Evolutionary conservation across 2,888 invertebrate genomes (phyloP).

Genomic region (Beris chalybata): DNA sequence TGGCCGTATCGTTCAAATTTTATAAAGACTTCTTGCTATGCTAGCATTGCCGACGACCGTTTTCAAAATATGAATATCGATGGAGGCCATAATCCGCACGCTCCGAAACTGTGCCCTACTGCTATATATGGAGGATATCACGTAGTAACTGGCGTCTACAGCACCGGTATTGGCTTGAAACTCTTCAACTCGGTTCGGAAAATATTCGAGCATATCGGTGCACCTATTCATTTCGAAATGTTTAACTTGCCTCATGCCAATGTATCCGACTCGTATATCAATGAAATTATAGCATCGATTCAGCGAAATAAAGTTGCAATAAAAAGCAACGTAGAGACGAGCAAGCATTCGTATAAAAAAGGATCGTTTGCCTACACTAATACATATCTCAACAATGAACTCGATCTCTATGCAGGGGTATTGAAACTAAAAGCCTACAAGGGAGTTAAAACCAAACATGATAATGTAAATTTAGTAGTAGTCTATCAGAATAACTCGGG

Average conservation of each 20-base stretch:
- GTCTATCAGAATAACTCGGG: conserved; percentile 48
- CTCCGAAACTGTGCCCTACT: not conserved
- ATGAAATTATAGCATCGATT: conserved; percentile 10
- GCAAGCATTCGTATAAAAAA: not conserved
- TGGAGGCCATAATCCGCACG: too few species aligned
- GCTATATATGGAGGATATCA: conserved; percentile 7
- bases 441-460: conserved; percentile 44
- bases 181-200: conserved; percentile 8
- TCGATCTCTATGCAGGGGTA: conserved; percentile 38
- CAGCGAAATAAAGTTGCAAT: conserved; percentile 3
- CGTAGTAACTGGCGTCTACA: conserved; percentile 4
- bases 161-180: conserved; percentile 10
- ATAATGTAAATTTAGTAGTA: conserved; percentile 44
- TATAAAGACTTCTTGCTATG: too few species aligned
- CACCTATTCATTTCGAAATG: not conserved
- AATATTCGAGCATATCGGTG: not conserved
- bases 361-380: conserved; percentile 10
- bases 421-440: conserved; percentile 44
- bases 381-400: conserved; percentile 5
- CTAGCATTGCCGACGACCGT: too few species aligned
- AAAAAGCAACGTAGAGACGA: not conserved
- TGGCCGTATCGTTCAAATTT: too few species aligned
- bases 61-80: too few species aligned
- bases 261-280: not conserved
- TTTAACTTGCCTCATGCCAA: not conserved